These are phyloP conservation scores for Rhamnusium bicolor DNA, from an alignment of 2,888 invertebrate species.

Conservation along the genomic window DNA sequence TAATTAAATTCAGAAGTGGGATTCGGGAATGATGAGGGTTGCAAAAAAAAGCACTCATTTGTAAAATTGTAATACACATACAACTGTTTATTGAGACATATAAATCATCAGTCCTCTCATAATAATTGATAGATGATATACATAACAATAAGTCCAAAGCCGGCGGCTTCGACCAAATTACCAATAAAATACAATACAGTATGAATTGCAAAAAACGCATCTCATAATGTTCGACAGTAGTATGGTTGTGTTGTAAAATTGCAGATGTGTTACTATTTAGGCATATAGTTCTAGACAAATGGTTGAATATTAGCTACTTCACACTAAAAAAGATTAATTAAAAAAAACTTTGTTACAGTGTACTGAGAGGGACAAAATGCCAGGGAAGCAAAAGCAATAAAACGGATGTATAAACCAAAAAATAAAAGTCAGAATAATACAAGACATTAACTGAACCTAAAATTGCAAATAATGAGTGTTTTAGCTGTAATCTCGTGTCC, in stretches of 20 bases:
- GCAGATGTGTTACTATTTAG: constrained; percentile 61
- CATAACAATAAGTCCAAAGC: constrained; percentile 63
- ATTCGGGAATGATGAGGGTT: background rate
- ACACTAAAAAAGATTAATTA: constrained; percentile 66
- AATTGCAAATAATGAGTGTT: constrained; percentile 67
- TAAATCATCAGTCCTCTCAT: constrained; percentile 71
- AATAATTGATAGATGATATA: constrained; percentile 65
- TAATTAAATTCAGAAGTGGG: background rate
- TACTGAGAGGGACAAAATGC: constrained; percentile 61
- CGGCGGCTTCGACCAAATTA: constrained; percentile 53
- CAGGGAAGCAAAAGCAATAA: constrained; percentile 66
- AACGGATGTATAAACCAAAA: constrained; percentile 56
- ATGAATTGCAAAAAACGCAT: constrained; percentile 46
- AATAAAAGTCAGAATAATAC: constrained; percentile 47
- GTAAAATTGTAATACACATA: constrained; percentile 76
- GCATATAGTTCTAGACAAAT: constrained; percentile 61
- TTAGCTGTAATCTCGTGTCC: constrained; percentile 65
- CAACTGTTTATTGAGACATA: constrained; percentile 80
- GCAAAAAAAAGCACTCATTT: constrained; percentile 50
- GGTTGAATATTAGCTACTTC: constrained; percentile 68
- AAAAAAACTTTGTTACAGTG: constrained; percentile 58
- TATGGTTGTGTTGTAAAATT: constrained; percentile 55
- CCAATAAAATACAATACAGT: constrained; percentile 58
- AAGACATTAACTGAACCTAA: constrained; percentile 56
- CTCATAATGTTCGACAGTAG: constrained; percentile 46